A percentile compares a stretch with the other conserved stretches of the same genome.
phyloP scores from a whole-genome alignment of 2,888 invertebrate genomes.

The Orchesellides sinensis region DNA sequence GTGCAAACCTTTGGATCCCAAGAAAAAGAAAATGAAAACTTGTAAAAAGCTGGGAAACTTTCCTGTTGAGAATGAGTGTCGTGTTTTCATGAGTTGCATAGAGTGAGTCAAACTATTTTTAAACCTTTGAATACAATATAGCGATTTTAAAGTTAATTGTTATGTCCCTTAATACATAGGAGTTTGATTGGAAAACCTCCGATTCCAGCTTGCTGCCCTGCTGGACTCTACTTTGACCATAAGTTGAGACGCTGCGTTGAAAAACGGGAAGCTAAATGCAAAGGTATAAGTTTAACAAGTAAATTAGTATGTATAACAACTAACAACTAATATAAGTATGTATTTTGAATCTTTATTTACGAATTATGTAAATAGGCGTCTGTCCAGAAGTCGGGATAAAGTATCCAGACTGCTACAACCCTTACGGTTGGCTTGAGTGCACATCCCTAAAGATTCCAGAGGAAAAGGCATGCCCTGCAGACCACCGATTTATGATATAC shows the following conservation, averaged over 20 bases:
- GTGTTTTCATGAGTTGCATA: background rate
- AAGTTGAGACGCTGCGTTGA: background rate
- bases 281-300: background rate
- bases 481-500: background rate
- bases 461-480: background rate
- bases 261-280: background rate
- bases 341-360: no score
- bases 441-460: background rate
- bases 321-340: no score
- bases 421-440: background rate
- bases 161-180: no score
- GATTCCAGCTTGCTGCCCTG: conserved; percentile 3
- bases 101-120: background rate
- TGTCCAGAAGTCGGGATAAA: background rate
- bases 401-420: background rate
- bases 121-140: background rate
- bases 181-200: background rate
- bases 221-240: background rate
- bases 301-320: no score
- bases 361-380: no score
- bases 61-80: background rate
- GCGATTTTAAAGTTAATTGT: no score
- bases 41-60: background rate
- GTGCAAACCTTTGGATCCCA: background rate
- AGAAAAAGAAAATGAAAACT: background rate